A percentile compares a stretch with the other conserved stretches of the same genome.
These are phyloP conservation scores for Rhodeus uyekii DNA, from an alignment of 2,797 vertebrate species.

Conservation along the genomic window DNA sequence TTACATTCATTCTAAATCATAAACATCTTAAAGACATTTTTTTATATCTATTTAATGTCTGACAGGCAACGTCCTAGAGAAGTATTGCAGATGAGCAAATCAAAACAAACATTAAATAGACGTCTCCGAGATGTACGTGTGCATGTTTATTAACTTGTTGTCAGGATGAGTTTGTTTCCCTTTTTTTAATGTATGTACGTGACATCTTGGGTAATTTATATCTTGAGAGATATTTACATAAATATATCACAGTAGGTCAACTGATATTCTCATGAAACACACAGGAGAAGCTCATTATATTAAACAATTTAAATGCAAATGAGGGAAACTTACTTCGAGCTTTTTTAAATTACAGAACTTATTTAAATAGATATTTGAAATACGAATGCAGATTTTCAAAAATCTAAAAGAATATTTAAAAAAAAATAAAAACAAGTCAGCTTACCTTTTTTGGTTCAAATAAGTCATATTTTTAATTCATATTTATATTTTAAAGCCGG, in stretches of 20 bases:
- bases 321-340: not conserved
- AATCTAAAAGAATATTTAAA: not conserved
- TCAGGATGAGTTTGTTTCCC: not conserved
- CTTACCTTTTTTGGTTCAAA: too few species aligned
- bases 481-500: not conserved
- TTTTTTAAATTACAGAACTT: not conserved
- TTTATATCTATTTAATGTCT: too few species aligned
- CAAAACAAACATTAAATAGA: too few species aligned
- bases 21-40: too few species aligned
- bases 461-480: not conserved
- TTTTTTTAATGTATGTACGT: not conserved
- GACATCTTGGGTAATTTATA: not conserved
- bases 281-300: not conserved
- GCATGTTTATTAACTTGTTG: not conserved
- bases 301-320: not conserved
- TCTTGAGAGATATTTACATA: not conserved
- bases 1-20: too few species aligned
- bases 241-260: not conserved
- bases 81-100: too few species aligned
- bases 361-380: not conserved
- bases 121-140: too few species aligned
- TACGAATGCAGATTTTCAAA: not conserved
- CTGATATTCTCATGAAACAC: not conserved
- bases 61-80: too few species aligned
- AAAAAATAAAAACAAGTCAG: not conserved